Evolutionary conservation across 1,140 invertebrate genomes (phyloP).

Genomic region (honey bee (Apis mellifera)): Amel_HAv3.1 CM009942.2:1737501-1738000

Average conservation of each 20-base stretch:
- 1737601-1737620: no score
- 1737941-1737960: no score
- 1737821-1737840: conserved; percentile 22
- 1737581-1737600: no score
- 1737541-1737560: no score
- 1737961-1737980: no score
- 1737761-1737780: conserved; percentile 29
- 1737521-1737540: no score
- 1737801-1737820: neutral
- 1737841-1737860: conserved; percentile 21
- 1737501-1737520: no score
- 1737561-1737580: no score
- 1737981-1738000: no score
- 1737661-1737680: neutral
- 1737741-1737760: conserved; percentile 14
- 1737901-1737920: no score
- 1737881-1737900: conserved; percentile 1
- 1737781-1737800: conserved; percentile 29
- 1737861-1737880: conserved; percentile 4
- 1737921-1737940: no score
- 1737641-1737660: neutral
- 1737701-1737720: conserved; percentile 23
- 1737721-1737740: neutral
- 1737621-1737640: no score
- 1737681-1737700: neutral